Percentiles rank a stretch among this genome's conserved stretches.
These are phyloP conservation scores for Molorchus minor DNA, from an alignment of 2,888 invertebrate genomes.

Conservation along the genomic window DNA sequence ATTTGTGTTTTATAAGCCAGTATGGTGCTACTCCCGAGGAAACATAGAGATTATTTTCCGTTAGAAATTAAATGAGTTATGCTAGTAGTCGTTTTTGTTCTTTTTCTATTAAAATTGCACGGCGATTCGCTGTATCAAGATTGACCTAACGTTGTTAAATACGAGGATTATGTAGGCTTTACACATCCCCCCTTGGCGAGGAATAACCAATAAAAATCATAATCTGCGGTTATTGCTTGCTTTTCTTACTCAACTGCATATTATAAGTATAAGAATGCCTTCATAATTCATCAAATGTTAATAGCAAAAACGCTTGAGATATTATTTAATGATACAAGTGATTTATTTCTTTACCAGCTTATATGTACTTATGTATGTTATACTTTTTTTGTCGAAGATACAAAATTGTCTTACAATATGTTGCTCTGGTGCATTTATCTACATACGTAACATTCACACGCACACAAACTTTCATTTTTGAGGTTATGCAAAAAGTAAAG, in stretches of 20 bases:
- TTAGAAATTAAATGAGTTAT: slow-evolving; percentile 48
- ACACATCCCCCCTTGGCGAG: slow-evolving; percentile 25
- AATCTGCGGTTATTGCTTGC: slow-evolving; percentile 36
- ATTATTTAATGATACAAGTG: not conserved
- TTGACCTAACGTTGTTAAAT: slow-evolving; percentile 48
- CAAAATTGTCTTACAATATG: too few relatives aligned
- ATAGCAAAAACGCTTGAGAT: slow-evolving; percentile 3
- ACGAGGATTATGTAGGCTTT: slow-evolving; percentile 42
- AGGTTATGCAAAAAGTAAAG: too few relatives aligned
- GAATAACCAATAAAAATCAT: slow-evolving; percentile 41
- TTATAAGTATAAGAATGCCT: slow-evolving; percentile 20
- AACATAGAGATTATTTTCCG: slow-evolving; percentile 40
- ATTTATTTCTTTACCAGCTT: not conserved
- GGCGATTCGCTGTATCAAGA: slow-evolving; percentile 48
- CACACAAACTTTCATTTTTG: too few relatives aligned
- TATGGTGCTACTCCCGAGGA: slow-evolving; percentile 29
- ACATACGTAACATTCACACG: too few relatives aligned
- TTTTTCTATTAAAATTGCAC: slow-evolving; percentile 49
- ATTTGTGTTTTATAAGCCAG: slow-evolving; percentile 21
- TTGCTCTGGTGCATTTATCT: too few relatives aligned
- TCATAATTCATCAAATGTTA: slow-evolving; percentile 13
- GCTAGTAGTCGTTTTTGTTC: slow-evolving; percentile 42
- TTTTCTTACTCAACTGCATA: slow-evolving; percentile 24
- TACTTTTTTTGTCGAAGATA: too few relatives aligned
- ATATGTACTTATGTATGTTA: too few relatives aligned